Conservation (phyloP, 2,797 vertebrate species). For the Emys orbicularis region DNA sequence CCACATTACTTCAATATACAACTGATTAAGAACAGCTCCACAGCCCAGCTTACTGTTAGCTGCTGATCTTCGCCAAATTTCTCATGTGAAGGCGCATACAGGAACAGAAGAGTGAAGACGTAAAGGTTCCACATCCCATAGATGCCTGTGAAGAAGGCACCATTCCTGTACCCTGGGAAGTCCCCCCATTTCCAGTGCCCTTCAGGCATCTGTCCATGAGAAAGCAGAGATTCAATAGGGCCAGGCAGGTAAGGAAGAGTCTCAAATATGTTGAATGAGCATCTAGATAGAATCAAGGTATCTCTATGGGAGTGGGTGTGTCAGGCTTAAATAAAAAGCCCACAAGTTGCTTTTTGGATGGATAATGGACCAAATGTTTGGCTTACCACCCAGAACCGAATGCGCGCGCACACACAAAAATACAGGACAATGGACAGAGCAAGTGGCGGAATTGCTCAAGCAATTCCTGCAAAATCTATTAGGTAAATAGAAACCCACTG, state of each 20-base stretch:
- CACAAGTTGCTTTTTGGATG: not conserved
- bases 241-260: rapidly evolving
- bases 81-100: slow-evolving; percentile 97
- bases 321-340: not conserved
- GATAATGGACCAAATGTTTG: not conserved
- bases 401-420: too few relatives aligned
- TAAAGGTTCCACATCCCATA: slow-evolving; percentile 99
- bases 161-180: slow-evolving; percentile 92
- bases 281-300: not conserved
- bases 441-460: not conserved
- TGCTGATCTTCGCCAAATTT: slow-evolving; percentile 92
- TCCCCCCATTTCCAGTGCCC: slow-evolving; percentile 97
- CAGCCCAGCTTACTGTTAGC: slow-evolving; percentile 82
- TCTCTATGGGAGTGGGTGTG: too few relatives aligned
- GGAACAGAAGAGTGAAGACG: slow-evolving; percentile 97
- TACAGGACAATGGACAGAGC: not conserved
- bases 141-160: slow-evolving; percentile 97
- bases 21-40: not conserved
- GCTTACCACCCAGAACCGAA: not conserved
- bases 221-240: not conserved
- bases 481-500: not conserved
- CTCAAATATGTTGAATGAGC: not conserved
- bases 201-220: slow-evolving; percentile 89
- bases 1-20: too few relatives aligned
- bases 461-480: not conserved